Evolutionary conservation across 2,113 vertebrate genomes (phyloP).

Genomic region (Rana temporaria): DNA sequence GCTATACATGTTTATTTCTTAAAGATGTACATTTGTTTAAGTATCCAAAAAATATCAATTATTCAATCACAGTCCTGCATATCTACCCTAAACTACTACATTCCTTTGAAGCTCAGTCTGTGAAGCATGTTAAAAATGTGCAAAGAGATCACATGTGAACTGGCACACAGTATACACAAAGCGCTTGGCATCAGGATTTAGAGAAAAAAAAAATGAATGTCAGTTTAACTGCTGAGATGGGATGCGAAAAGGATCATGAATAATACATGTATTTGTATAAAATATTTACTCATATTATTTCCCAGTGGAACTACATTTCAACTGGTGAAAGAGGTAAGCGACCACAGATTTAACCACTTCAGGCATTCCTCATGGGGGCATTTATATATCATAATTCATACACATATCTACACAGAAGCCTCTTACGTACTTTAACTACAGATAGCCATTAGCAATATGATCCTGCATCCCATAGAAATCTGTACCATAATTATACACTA

Average conservation of each 20-base stretch:
- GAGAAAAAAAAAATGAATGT: neutral
- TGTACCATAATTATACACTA: neutral
- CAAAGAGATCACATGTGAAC: neutral
- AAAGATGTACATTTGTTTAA: too few relatives aligned
- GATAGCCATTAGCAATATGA: neutral
- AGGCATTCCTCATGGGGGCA: conserved; percentile 11
- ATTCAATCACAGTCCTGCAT: too few relatives aligned
- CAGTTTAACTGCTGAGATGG: conserved; percentile 8
- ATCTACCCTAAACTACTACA: too few relatives aligned
- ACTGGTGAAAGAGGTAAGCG: conserved; percentile 27
- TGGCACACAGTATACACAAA: neutral
- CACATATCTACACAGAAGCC: neutral
- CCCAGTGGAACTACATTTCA: conserved; percentile 30
- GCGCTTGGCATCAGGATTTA: neutral
- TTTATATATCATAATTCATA: conserved; percentile 35
- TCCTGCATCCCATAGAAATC: neutral
- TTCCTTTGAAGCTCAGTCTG: neutral
- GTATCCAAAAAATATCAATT: too few relatives aligned
- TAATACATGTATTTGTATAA: conserved; percentile 41
- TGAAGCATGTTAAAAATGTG: neutral
- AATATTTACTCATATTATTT: conserved; percentile 48
- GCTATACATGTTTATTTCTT: too few relatives aligned
- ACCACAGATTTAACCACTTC: conserved; percentile 38
- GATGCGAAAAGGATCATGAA: conserved; percentile 22
- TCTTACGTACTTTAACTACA: conserved; percentile 9